A percentile compares a stretch with the other conserved stretches of the same genome.
These are phyloP conservation scores for Parnassius mnemosyne DNA, from an alignment of 2,888 invertebrate species.

Conservation along the genomic window DNA sequence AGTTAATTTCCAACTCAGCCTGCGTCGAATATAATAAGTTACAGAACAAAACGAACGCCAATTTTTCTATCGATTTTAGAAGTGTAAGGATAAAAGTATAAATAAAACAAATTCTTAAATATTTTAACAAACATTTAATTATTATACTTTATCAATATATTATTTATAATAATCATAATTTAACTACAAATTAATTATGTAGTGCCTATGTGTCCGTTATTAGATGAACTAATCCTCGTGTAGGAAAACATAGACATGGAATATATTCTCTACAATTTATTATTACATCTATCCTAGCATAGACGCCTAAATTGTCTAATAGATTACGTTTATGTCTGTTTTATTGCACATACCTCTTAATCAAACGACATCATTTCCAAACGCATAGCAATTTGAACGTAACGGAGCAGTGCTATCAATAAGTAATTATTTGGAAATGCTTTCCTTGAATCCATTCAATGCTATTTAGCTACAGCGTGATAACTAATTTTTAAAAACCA, in stretches of 20 bases:
- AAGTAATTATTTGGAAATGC: conserved; percentile 4
- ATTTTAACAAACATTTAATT: conserved; percentile 80
- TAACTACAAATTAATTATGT: conserved; percentile 67
- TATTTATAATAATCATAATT: conserved; percentile 77
- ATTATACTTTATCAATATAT: conserved; percentile 77
- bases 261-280: conserved; percentile 59
- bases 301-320: conserved; percentile 52
- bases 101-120: conserved; percentile 41
- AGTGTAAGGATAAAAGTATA: conserved; percentile 4
- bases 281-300: conserved; percentile 48
- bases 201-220: conserved; percentile 49
- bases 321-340: conserved; percentile 48
- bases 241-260: conserved; percentile 58
- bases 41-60: no score
- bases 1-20: no score
- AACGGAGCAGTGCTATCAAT: conserved; percentile 15
- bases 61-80: no score
- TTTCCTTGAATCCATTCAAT: conserved; percentile 38
- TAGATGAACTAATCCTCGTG: conserved; percentile 37
- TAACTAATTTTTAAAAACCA: conserved; percentile 46
- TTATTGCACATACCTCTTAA: conserved; percentile 67
- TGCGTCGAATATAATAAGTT: no score
- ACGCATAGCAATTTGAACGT: conserved; percentile 15
- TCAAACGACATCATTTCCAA: conserved; percentile 32
- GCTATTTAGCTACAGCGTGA: conserved; percentile 5